These are phyloP conservation scores for Caenorhabditis tropicalis DNA, from an alignment of 1,140 invertebrate species.

Conservation along the genomic window DNA sequence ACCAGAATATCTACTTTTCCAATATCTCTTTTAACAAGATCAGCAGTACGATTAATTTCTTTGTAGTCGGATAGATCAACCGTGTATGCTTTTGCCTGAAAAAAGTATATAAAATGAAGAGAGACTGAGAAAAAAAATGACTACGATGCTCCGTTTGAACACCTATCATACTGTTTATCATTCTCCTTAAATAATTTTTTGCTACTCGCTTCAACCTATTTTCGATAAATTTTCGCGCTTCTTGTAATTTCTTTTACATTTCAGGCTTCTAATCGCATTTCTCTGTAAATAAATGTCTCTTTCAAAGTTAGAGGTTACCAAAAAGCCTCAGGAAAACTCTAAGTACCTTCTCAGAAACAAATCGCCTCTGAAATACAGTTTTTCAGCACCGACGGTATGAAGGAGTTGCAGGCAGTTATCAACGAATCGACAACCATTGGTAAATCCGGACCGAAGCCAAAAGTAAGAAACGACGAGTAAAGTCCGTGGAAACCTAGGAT, in stretches of 20 bases:
- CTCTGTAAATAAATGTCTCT: conserved; percentile 32
- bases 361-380: neutral
- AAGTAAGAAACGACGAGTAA: neutral
- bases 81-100: conserved; percentile 58
- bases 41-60: conserved; percentile 52
- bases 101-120: neutral
- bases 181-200: neutral
- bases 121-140: neutral
- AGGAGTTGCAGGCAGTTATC: neutral
- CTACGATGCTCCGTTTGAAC: neutral
- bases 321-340: neutral
- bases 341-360: neutral
- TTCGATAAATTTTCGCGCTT: neutral
- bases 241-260: neutral
- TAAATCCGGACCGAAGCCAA: neutral
- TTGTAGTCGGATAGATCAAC: conserved; percentile 56
- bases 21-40: conserved; percentile 80
- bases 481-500: neutral
- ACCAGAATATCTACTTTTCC: conserved; percentile 87
- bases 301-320: neutral
- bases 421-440: neutral
- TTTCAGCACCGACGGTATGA: neutral
- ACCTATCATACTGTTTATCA: neutral
- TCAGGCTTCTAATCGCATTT: neutral
- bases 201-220: neutral